phyloP scores from a whole-genome alignment of 2,797 vertebrate genomes.

The Leptatherina wallacei region DNA sequence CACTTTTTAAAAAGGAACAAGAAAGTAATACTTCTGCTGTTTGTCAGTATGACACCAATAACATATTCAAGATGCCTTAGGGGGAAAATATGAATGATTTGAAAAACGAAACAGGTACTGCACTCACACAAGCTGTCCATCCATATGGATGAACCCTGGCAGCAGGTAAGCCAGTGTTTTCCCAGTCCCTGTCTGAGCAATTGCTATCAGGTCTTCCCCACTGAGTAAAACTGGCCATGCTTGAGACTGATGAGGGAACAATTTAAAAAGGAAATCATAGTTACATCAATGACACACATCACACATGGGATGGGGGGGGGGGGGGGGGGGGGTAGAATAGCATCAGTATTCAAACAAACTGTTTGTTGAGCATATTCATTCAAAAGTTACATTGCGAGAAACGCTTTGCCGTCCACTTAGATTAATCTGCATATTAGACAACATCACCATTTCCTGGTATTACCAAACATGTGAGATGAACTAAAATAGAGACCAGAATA shows the following conservation, averaged over 20 bases:
- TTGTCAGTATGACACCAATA: fast-evolving
- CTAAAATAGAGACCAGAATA: neutral
- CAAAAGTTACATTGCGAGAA: no score
- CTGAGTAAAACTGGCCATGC: constrained; percentile 93
- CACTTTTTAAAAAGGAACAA: neutral
- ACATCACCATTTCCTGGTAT: neutral
- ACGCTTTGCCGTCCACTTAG: no score
- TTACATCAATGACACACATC: neutral
- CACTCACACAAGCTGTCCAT: constrained; percentile 91
- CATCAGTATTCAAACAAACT: no score
- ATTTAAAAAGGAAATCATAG: neutral
- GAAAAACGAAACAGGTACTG: neutral
- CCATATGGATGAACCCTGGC: constrained; percentile 97
- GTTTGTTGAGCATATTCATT: no score
- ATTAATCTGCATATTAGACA: no score
- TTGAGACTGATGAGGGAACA: constrained; percentile 85
- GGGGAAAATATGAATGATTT: neutral
- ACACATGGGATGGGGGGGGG: no score
- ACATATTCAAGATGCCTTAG: neutral
- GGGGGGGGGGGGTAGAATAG: no score
- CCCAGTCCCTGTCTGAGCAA: constrained; percentile 96
- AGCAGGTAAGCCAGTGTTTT: constrained; percentile 95
- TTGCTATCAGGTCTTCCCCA: constrained; percentile 94
- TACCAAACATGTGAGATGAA: neutral
- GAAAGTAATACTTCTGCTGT: neutral